A percentile compares a stretch with the other conserved stretches of the same genome.
phyloP scores from a whole-genome alignment of 1,140 invertebrate species.

The Luehdorfia chinensis region DNA sequence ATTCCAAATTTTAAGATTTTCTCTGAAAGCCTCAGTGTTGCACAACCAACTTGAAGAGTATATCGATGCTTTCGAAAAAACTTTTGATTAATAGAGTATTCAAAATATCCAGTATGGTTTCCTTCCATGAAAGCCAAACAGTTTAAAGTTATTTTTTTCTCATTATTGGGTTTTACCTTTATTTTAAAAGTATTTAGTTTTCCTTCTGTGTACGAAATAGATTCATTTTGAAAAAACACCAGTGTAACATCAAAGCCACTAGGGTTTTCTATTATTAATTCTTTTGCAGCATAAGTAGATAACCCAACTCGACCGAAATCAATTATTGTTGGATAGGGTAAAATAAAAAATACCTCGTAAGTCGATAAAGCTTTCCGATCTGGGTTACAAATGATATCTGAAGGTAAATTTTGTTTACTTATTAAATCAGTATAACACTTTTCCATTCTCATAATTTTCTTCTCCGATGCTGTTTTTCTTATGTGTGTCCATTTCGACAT shows the following conservation, averaged over 20 bases:
- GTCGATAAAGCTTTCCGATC: slow-evolving; percentile 24
- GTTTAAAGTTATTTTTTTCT: slow-evolving; percentile 38
- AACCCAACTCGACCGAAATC: slow-evolving; percentile 56
- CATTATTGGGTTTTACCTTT: slow-evolving; percentile 34
- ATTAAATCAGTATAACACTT: slow-evolving; percentile 26
- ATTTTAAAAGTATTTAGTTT: slow-evolving; percentile 31
- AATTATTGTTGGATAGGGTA: slow-evolving; percentile 38
- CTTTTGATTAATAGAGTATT: slow-evolving; percentile 49
- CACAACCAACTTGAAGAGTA: slow-evolving; percentile 46
- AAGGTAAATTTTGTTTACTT: slow-evolving; percentile 15
- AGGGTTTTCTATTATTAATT: slow-evolving; percentile 49
- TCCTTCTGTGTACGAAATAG: slow-evolving; percentile 44
- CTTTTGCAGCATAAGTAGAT: slow-evolving; percentile 44
- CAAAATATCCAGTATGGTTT: slow-evolving; percentile 36
- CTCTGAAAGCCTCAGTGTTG: slow-evolving; percentile 48
- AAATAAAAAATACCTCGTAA: slow-evolving; percentile 48
- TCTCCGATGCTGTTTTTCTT: slow-evolving; percentile 33
- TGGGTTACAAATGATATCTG: slow-evolving; percentile 39
- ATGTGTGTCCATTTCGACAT: slow-evolving; percentile 24
- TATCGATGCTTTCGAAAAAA: slow-evolving; percentile 49
- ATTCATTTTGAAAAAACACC: slow-evolving; percentile 38
- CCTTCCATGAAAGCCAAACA: slow-evolving; percentile 46
- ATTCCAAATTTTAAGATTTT: slow-evolving; percentile 65
- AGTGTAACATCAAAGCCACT: slow-evolving; percentile 47
- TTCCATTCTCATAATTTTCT: slow-evolving; percentile 29